Conservation (phyloP, 2,797 vertebrate species). For the Caiman crocodilus region DNA sequence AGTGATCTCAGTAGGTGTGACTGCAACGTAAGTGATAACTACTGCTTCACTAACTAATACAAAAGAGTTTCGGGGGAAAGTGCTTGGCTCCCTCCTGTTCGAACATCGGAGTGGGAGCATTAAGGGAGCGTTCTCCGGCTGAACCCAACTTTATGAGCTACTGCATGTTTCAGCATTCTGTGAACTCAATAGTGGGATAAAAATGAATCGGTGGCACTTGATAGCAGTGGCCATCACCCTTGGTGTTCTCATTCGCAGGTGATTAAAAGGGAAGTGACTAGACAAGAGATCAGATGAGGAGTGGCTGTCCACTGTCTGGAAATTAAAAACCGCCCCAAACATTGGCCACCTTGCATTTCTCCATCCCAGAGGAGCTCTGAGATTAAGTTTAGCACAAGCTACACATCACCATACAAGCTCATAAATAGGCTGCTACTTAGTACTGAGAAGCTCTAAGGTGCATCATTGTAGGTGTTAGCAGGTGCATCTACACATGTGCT, state of each 20-base stretch:
- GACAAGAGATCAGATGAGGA: slow-evolving; percentile 6
- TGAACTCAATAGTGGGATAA: not conserved
- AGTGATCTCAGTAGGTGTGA: not conserved
- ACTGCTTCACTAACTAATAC: not conserved
- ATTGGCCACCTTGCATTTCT: not conserved
- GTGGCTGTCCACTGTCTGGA: not conserved
- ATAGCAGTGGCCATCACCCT: not conserved
- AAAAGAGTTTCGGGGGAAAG: not conserved
- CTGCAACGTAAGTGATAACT: not conserved
- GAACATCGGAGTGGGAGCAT: not conserved
- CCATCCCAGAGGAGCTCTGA: not conserved
- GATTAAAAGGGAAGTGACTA: slow-evolving; percentile 16
- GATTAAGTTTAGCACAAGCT: not conserved
- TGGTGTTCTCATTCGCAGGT: slow-evolving; percentile 26
- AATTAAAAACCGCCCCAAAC: not conserved
- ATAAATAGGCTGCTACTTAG: not conserved
- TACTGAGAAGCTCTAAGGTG: not conserved
- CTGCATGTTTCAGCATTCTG: not conserved
- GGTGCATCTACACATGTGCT: not conserved
- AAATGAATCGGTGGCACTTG: not conserved
- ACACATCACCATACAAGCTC: not conserved
- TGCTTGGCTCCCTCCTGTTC: not conserved
- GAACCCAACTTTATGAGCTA: not conserved
- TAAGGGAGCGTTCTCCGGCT: not conserved
- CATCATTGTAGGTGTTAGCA: not conserved